Evolutionary conservation across 64 coral and sea anemone species (phyloP).

Genomic region (Montipora cactus): DNA sequence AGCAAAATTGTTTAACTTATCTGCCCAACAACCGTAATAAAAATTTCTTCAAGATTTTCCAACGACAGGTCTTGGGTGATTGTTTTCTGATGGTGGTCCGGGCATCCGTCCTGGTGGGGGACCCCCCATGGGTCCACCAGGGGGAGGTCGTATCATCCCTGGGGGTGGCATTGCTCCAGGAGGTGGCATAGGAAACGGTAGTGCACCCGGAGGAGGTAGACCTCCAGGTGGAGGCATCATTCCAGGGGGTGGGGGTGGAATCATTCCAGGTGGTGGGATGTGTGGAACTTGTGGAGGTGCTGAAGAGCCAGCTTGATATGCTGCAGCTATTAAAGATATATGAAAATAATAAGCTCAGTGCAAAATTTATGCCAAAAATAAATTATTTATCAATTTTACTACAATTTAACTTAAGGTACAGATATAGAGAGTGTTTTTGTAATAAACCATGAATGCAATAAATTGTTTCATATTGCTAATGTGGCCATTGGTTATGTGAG

Average conservation of each 20-base stretch:
- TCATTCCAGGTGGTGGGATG: slow-evolving; percentile 70
- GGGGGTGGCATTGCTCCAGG: slow-evolving; percentile 92
- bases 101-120: slow-evolving; percentile 50
- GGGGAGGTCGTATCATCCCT: slow-evolving; percentile 59
- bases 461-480: no score
- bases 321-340: slow-evolving; percentile 57
- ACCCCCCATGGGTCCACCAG: slow-evolving; percentile 52
- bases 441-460: no score
- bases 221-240: slow-evolving; percentile 93
- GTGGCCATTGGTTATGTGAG: no score
- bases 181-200: slow-evolving; percentile 87
- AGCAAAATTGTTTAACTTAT: not conserved
- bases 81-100: slow-evolving; percentile 19
- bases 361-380: no score
- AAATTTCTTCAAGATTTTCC: slow-evolving; percentile 31
- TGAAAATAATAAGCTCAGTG: no score
- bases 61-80: slow-evolving; percentile 35
- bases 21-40: not conserved
- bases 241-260: slow-evolving; percentile 88
- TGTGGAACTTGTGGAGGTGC: slow-evolving; percentile 55
- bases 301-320: slow-evolving; percentile 81
- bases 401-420: no score
- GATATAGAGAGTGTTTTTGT: no score
- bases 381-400: no score
- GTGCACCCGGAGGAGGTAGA: slow-evolving; percentile 81